Base-by-base conservation (phyloP, 2,888 invertebrate species). In the Mythimna pallens region DNA sequence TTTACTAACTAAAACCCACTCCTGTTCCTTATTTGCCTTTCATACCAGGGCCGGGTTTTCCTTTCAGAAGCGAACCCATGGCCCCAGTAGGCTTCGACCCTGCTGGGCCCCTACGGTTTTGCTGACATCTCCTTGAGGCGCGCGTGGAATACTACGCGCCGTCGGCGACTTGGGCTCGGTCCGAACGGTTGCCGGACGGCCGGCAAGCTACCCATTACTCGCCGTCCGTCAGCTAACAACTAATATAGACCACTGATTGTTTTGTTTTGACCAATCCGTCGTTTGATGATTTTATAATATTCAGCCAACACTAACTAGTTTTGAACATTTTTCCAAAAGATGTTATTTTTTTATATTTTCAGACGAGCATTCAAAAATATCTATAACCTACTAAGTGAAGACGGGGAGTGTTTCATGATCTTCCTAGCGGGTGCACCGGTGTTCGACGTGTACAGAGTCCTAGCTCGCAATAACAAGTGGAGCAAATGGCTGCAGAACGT, bases 381-480 rank as follows among this genome's bases (percentile, higher is more conserved):
- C 61, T 97, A 96, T 89, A 93, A 97, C 54, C 91, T 98, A 62
- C 91, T 98, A n/a, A 96, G 95, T 77, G 96, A 97, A 0, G 97
- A 97, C 7, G 98, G 98, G 3, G 97, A 97, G 82, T 97, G 97
- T 62, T 91, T 98, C 14, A 89, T 98, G 12, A 96, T 97, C 54
- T 98, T 98, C 85, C 89, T 98, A 25, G 97, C 97, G 0, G 96
- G 96, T 54, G 97, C 97, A 89, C 97, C 97, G 0, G 96, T 98
- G 7, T 98, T 97, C 88, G 97, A 97, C 47, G 96, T 98, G 0
- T 98, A 98, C 89, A 95, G 97, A 52, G 93, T 93, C 25, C 90
- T 98, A 72, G 95, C 97, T 0, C 83, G 87, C n/a, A 87, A 84
- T 40, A 81, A 83, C 2, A 96, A 96, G 83, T 98, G 98, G 97